Conservation (phyloP, 2,113 vertebrate genomes). For the Arothron firmamentum region DNA sequence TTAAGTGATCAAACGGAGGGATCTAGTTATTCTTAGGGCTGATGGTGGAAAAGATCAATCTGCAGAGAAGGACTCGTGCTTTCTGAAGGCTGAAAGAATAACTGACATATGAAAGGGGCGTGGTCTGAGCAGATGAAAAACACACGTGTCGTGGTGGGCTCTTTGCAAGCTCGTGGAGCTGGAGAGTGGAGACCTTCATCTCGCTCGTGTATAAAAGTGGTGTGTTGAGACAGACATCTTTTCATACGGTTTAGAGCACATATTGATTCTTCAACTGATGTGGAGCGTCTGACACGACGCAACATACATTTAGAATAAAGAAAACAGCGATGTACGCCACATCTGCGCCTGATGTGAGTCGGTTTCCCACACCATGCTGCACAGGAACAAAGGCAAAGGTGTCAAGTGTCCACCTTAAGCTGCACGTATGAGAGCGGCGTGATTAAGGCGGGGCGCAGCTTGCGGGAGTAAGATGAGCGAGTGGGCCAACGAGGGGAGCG, state of each 20-base stretch:
- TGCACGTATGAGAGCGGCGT: too few relatives aligned
- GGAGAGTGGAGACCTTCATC: conserved; percentile 2
- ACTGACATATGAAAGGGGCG: conserved; percentile 12
- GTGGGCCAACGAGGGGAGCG: too few relatives aligned
- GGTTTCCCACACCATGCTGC: conserved; percentile 30
- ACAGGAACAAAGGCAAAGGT: too few relatives aligned
- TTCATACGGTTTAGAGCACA: conserved; percentile 1
- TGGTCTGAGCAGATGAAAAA: conserved; percentile 23
- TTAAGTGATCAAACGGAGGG: conserved; percentile 22
- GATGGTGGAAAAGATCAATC: conserved; percentile 20
- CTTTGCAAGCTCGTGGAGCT: not conserved
- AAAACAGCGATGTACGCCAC: not conserved
- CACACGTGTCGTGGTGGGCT: conserved; percentile 1
- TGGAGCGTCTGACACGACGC: conserved; percentile 13
- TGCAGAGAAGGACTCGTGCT: conserved; percentile 41
- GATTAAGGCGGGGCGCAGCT: too few relatives aligned
- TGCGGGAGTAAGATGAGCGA: too few relatives aligned
- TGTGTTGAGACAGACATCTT: not conserved
- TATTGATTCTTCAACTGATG: conserved; percentile 32
- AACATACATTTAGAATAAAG: conserved; percentile 30
- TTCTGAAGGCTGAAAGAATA: conserved; percentile 27
- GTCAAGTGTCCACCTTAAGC: too few relatives aligned
- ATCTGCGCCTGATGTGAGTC: too few relatives aligned
- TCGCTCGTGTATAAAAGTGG: conserved; percentile 10
- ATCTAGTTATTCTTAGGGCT: conserved; percentile 7